Evolutionary conservation across 2,797 vertebrate species (phyloP).

Genomic region (Malurus splendens): DNA sequence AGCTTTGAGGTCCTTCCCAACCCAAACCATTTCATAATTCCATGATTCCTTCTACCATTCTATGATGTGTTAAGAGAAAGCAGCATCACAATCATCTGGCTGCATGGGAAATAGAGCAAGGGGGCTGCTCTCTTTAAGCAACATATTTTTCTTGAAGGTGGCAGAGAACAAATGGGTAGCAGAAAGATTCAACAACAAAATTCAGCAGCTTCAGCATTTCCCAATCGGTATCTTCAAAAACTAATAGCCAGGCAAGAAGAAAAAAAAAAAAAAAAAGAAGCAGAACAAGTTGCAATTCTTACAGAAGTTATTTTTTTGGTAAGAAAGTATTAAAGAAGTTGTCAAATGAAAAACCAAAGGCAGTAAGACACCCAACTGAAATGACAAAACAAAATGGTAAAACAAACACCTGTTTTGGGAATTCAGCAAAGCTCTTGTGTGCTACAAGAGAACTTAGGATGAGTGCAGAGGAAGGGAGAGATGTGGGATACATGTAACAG

Average conservation of each 20-base stretch:
- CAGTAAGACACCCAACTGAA: neutral
- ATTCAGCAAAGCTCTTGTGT: neutral
- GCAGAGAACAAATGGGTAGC: neutral
- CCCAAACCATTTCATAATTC: neutral
- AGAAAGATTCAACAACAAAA: neutral
- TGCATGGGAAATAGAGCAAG: neutral
- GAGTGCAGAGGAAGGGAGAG: neutral
- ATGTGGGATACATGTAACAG: neutral
- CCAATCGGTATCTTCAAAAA: neutral
- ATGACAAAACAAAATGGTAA: neutral
- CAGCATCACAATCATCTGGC: neutral
- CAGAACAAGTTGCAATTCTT: neutral
- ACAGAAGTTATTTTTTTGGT: rapidly evolving
- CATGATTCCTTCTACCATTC: neutral
- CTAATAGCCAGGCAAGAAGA: neutral
- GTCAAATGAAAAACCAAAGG: neutral
- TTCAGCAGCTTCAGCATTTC: neutral
- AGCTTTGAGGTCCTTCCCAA: neutral
- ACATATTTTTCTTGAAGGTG: neutral
- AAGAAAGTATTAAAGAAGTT: neutral
- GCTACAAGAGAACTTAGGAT: neutral
- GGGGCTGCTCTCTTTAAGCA: neutral
- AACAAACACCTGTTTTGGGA: neutral
- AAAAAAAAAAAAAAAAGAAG: neutral
- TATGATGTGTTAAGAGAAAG: neutral